Percentiles rank a stretch among this genome's conserved stretches.
Conservation (phyloP, 2,888 invertebrate genomes). For the Apantesis nais region DNA sequence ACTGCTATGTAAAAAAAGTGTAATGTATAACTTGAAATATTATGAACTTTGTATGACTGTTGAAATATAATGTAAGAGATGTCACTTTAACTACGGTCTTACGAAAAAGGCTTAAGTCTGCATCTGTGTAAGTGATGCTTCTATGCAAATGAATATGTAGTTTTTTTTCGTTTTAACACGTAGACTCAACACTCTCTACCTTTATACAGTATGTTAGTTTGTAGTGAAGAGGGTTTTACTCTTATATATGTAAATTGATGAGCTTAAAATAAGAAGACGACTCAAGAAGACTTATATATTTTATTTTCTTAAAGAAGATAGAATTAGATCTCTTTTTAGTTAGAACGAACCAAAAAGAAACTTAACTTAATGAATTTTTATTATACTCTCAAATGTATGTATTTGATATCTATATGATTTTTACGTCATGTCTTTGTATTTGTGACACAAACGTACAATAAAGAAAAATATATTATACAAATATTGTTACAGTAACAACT, state of each 20-base stretch:
- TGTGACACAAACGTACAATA: not conserved
- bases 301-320: too few species aligned
- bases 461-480: not conserved
- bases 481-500: constrained; percentile 18
- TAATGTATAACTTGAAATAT: not conserved
- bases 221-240: too few species aligned
- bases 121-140: not conserved
- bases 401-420: too few species aligned
- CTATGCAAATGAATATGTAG: not conserved
- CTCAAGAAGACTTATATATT: too few species aligned
- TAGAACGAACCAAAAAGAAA: too few species aligned
- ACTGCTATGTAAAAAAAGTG: constrained; percentile 57
- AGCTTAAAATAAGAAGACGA: too few species aligned
- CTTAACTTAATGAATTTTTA: too few species aligned
- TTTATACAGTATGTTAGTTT: not conserved
- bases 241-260: too few species aligned
- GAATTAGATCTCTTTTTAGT: too few species aligned
- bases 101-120: not conserved
- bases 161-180: not conserved
- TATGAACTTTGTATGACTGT: not conserved
- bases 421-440: too few species aligned
- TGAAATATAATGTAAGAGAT: not conserved
- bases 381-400: too few species aligned
- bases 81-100: not conserved
- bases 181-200: too few species aligned